Conservation (phyloP, 2,888 invertebrate species). For the Apotomis capreana region DNA sequence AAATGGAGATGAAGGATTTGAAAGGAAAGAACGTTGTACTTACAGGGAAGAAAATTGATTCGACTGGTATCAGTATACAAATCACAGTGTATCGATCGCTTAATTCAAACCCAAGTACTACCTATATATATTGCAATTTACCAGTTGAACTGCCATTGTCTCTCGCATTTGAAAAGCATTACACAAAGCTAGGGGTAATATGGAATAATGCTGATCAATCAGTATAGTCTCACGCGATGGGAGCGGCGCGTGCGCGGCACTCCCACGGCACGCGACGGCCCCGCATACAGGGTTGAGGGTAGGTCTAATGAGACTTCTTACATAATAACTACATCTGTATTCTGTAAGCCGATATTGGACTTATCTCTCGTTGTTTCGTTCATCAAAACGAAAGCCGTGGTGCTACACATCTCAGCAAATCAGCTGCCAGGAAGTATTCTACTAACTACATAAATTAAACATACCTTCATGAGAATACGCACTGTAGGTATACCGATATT, state of each 20-base stretch:
- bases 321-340: neutral
- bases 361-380: too few species aligned
- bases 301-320: neutral
- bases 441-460: too few species aligned
- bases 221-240: conserved; percentile 74
- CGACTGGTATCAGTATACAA: neutral
- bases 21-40: too few species aligned
- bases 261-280: conserved; percentile 78
- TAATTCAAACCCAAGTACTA: conserved; percentile 4
- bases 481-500: too few species aligned
- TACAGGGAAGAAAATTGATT: too few species aligned
- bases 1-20: too few species aligned
- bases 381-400: neutral
- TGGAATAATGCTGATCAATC: conserved; percentile 53
- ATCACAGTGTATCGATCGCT: neutral
- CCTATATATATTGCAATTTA: conserved; percentile 19
- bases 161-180: conserved; percentile 59
- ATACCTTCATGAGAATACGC: too few species aligned
- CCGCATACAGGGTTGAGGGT: conserved; percentile 38
- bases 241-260: conserved; percentile 81
- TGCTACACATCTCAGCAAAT: too few species aligned
- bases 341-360: neutral
- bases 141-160: conserved; percentile 43
- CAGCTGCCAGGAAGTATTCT: too few species aligned
- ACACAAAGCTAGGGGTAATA: conserved; percentile 56